These are phyloP conservation scores for Tricholaema leucomelas DNA, from an alignment of 2,113 vertebrate genomes.

Conservation along the genomic window DNA sequence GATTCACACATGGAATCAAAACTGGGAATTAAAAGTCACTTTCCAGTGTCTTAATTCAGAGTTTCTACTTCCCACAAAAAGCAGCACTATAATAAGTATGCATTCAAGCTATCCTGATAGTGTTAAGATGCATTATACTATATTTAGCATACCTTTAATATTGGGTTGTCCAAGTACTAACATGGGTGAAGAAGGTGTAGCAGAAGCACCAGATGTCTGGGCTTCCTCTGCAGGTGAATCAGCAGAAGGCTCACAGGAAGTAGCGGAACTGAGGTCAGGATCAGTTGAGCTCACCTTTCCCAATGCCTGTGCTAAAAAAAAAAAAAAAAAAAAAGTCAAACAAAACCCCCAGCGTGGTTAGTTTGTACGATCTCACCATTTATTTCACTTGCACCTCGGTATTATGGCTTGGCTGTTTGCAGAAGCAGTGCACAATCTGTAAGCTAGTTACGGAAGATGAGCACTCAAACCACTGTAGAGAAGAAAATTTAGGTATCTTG, in stretches of 20 bases:
- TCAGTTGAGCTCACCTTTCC: constrained; percentile 94
- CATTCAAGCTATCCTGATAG: not conserved
- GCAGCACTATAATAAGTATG: not conserved
- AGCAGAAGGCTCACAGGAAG: constrained; percentile 81
- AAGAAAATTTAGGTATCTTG: not conserved
- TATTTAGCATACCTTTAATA: constrained; percentile 79
- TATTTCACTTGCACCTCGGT: not conserved
- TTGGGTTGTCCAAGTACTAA: constrained; percentile 88
- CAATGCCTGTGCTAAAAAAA: constrained; percentile 87
- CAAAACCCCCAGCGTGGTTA: not conserved
- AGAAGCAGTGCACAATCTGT: not conserved
- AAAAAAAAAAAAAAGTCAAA: not conserved
- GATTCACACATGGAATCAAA: not conserved
- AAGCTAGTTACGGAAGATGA: not conserved
- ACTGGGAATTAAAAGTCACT: not conserved
- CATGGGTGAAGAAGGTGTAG: constrained; percentile 83
- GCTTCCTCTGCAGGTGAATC: constrained; percentile 82
- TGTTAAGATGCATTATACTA: not conserved
- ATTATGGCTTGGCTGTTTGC: not conserved
- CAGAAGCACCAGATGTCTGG: constrained; percentile 70
- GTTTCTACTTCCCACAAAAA: not conserved
- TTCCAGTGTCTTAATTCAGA: not conserved
- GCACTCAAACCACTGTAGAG: not conserved
- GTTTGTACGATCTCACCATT: not conserved
- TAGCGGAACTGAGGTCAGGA: constrained; percentile 81